Evolutionary conservation across 1,140 invertebrate species (phyloP), one percentile per base, ranked within the genome.

Genomic region (Lepidotrigona ventralis): DNA sequence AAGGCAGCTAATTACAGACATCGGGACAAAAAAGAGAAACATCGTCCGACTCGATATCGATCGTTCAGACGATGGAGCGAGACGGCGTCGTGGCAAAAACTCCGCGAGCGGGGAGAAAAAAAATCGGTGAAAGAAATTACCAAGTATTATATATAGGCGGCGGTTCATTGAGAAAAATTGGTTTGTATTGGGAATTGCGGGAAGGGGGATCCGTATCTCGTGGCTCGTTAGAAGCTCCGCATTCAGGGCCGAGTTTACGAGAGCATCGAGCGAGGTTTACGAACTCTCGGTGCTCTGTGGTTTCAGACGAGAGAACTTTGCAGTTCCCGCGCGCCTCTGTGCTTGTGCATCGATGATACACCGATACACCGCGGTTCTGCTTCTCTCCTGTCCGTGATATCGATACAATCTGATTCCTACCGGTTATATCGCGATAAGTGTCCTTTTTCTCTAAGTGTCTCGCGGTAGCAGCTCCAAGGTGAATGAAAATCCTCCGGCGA

Each of bases 51-150:
- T 33, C 33, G 33, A 21, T 69, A 69, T 46, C 33, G 46, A 72
- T 71, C 19, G 15, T 46, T 8, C 8, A n/a, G 9, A 15, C 66
- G 9, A 23, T 14, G 3, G 17, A 19, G 8, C 0, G 68, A 69
- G 14, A 46, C 17, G 6, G 19, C 17, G 64, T 19, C 26, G 29
- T 6, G 56, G 56, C 2, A 1, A 8, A 58, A 26, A 21, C 23
- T 23, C 9, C 15, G 15, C 9, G 46, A 26, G 33, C 58, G 33
- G 23, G 51, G 71, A 51, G 46, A 33, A 68, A 33, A 33, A 68
- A 33, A 33, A 68, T 51, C 46, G 33, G 54, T 78, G 71, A 82
- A 86, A 86, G 79, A 86, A 86, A 86, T 86, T 73, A 64, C 84
- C 0, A 72, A 60, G 68, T 51, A 79, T 71, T 72, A 79, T 46